phyloP scores from a whole-genome alignment of 2,888 invertebrate species.

The Mythimna albipuncta region DNA sequence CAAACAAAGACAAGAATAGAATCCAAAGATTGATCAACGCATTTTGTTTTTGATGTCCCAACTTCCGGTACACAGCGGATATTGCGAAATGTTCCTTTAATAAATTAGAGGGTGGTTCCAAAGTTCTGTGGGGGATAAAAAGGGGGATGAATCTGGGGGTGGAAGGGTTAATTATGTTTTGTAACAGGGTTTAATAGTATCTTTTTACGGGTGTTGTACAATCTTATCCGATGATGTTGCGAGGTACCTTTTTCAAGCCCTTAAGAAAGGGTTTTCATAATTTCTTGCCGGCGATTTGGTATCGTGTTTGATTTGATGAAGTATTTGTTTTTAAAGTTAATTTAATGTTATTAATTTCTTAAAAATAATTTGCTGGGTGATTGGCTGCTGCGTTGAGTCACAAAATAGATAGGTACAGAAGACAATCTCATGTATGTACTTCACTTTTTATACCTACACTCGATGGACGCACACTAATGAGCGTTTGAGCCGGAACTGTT shows the following conservation, averaged over 20 bases:
- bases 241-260: constrained; percentile 26
- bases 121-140: constrained; percentile 40
- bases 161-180: constrained; percentile 67
- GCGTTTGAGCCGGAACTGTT: no score
- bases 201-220: constrained; percentile 60
- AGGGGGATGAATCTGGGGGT: constrained; percentile 31
- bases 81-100: constrained; percentile 68
- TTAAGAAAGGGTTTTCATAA: constrained; percentile 22
- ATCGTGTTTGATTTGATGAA: constrained; percentile 27
- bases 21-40: constrained; percentile 62
- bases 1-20: constrained; percentile 59
- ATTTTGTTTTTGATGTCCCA: constrained; percentile 62
- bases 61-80: constrained; percentile 64
- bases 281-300: constrained; percentile 19
- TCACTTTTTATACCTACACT: no score
- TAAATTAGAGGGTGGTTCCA: constrained; percentile 63
- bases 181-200: constrained; percentile 61
- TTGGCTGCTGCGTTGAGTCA: no score
- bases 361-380: no score
- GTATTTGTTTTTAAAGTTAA: constrained; percentile 9
- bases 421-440: no score
- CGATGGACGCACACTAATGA: no score
- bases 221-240: constrained; percentile 53
- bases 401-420: no score
- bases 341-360: constrained; percentile 7